Evolutionary conservation across 2,888 invertebrate genomes (phyloP).

Genomic region (Himalopsyche tibetana): DNA sequence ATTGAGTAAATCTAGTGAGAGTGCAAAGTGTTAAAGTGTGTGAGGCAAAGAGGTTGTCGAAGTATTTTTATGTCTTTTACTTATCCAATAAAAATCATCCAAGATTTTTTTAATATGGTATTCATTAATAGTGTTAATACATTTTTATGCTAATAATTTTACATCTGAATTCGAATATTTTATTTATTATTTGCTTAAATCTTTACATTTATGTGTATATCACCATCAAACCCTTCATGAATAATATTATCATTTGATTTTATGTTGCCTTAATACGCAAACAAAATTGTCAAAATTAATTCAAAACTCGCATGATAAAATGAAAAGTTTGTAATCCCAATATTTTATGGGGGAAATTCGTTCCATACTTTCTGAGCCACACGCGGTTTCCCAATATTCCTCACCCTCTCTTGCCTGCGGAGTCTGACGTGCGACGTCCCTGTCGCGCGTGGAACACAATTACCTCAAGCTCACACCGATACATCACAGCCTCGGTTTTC

Average conservation of each 20-base stretch:
- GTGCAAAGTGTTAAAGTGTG: too few species aligned
- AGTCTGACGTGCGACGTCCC: slow-evolving; percentile 51
- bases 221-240: neutral
- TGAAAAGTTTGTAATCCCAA: slow-evolving; percentile 46
- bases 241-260: neutral
- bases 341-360: slow-evolving; percentile 48
- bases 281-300: slow-evolving; percentile 27
- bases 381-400: slow-evolving; percentile 66
- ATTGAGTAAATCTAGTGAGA: too few species aligned
- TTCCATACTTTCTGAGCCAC: slow-evolving; percentile 53
- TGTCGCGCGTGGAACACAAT: slow-evolving; percentile 71
- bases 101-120: too few species aligned
- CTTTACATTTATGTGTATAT: too few species aligned
- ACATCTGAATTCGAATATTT: too few species aligned
- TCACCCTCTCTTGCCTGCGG: slow-evolving; percentile 66
- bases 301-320: slow-evolving; percentile 39
- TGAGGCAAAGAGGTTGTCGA: too few species aligned
- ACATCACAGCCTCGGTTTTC: slow-evolving; percentile 73
- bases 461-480: slow-evolving; percentile 74
- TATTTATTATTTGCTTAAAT: too few species aligned
- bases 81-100: too few species aligned
- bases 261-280: neutral
- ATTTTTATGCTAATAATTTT: too few species aligned
- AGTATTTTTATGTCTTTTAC: too few species aligned
- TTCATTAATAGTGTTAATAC: too few species aligned